Base-by-base conservation (phyloP, 2,797 vertebrate genomes). In the Sebastes diploproa region DNA sequence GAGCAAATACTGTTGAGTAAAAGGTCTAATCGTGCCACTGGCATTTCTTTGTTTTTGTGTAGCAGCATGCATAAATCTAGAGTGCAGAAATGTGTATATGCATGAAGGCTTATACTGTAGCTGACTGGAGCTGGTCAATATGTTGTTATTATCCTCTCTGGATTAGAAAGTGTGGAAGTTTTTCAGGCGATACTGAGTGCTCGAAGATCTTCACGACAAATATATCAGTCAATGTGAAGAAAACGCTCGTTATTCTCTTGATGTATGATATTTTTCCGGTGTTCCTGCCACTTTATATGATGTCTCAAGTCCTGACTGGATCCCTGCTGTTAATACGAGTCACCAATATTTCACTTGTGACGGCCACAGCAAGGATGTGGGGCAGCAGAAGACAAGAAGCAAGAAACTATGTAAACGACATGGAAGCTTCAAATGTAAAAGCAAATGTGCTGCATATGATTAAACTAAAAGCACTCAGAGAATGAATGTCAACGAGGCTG, bases 381-480 rank as follows among this genome's bases (percentile, higher is more conserved):
- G n/a, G 55, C 64, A 61, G 54, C 56, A 59, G 1, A 62, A 62
- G 62, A 66, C 4, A 22, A 72, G 6, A 66, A 59, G 23, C 20
- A 74, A 36, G 14, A 75, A 75, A 56, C 14, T 20, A 27, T 50
- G 6, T 50, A 20, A 50, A 50, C 46, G 6, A 20, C 18, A 50
- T 8, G 16, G 12, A 34, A 25, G 6, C 78, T 82, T 82, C 60
- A 80, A 75, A 73, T 62, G 63, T 75, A 81, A 88, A 78, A 82
- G 46, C 58, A 82, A 87, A 76, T 36, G 36, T 16, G 58, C 54
- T 72, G 50, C 59, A 83, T 46, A 9, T 81, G 16, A 87, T 71
- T 82, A 64, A 77, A 60, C 34, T 65, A 84, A 77, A 83, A 80
- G 59, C 58, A 62, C 66, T 60, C 20, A 16, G 63, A 69, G 63